Conservation (phyloP, 2,113 vertebrate species). For the Tragulus kanchil region DNA sequence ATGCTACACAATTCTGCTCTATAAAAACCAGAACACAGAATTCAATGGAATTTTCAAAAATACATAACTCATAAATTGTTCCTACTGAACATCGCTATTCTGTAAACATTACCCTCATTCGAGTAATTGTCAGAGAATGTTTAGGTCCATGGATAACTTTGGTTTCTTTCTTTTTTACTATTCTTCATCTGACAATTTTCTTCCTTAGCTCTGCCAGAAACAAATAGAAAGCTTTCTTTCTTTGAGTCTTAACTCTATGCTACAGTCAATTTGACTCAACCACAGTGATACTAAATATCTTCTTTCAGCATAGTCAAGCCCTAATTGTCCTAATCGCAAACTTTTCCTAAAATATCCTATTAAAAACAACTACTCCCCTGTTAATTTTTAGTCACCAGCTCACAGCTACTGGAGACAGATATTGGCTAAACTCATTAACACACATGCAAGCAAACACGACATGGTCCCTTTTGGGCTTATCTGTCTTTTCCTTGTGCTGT, state of each 20-base stretch:
- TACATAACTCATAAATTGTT: not conserved
- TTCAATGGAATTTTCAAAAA: not conserved
- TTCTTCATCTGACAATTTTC: not conserved
- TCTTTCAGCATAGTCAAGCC: not conserved
- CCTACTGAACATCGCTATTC: not conserved
- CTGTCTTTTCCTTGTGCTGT: not conserved
- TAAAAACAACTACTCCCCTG: not conserved
- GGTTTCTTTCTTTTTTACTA: not conserved
- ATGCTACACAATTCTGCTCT: not conserved
- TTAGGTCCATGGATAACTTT: not conserved
- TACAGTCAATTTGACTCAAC: conserved; percentile 5
- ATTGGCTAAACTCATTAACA: not conserved
- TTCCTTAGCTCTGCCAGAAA: not conserved
- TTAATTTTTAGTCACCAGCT: not conserved
- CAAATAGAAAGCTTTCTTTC: not conserved
- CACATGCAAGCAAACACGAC: not conserved
- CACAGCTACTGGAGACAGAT: not conserved
- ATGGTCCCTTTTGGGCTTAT: not conserved
- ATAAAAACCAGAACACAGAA: not conserved
- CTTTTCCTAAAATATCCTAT: not conserved
- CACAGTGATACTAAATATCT: not conserved
- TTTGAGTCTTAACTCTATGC: conserved; percentile 33
- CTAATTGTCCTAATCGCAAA: conserved; percentile 4
- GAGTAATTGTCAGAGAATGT: not conserved
- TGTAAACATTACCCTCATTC: not conserved